Evolutionary conservation across 2,797 vertebrate genomes (phyloP).

Genomic region (Danio albolineatus): DNA sequence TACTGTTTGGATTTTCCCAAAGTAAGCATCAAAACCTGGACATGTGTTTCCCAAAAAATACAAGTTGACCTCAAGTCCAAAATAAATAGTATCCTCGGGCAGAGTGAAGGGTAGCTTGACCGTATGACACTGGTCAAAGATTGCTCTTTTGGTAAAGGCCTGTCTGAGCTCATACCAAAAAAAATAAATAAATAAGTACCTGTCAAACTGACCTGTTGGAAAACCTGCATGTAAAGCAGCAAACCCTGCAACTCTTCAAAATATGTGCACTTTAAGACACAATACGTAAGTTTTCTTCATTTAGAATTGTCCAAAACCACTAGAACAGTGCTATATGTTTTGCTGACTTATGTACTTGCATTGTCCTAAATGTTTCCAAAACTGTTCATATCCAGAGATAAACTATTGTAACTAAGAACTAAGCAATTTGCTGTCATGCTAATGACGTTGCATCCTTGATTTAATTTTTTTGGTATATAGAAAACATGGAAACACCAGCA

Average conservation of each 20-base stretch:
- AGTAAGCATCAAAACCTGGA: background rate
- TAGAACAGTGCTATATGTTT: too few species aligned
- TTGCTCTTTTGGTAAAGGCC: background rate
- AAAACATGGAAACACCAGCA: too few species aligned
- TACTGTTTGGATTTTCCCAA: background rate
- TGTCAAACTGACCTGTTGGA: constrained; percentile 19
- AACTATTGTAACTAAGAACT: too few species aligned
- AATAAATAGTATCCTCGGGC: constrained; percentile 5
- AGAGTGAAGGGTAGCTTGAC: constrained; percentile 13
- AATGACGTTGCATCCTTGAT: too few species aligned
- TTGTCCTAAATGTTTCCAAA: too few species aligned
- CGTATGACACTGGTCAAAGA: background rate
- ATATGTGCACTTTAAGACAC: background rate
- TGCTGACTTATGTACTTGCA: too few species aligned
- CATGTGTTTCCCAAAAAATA: background rate
- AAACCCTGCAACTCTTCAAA: background rate
- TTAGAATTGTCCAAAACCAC: too few species aligned
- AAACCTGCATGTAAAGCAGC: constrained; percentile 17
- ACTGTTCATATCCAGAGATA: too few species aligned
- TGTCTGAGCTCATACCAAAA: constrained; percentile 21
- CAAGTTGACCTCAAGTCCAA: background rate
- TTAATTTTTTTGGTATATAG: too few species aligned
- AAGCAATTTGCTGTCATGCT: too few species aligned
- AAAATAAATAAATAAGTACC: too few species aligned
- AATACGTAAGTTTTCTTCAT: too few species aligned